Percentiles rank a stretch among this genome's conserved stretches.
Evolutionary conservation across 2,888 invertebrate species (phyloP).

Genomic region (Troides aeacus): DNA sequence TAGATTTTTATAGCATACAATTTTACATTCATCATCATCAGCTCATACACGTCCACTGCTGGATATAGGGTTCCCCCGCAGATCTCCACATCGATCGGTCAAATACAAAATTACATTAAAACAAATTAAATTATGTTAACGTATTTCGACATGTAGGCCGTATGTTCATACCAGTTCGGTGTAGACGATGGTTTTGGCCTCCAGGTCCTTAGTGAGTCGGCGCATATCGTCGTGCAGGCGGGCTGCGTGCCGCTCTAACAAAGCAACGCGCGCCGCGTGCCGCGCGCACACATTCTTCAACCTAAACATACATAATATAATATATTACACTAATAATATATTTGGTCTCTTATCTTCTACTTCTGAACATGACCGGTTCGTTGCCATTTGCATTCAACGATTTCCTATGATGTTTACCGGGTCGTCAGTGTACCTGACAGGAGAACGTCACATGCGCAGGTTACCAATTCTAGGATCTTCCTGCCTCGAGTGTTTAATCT

Average conservation of each 20-base stretch:
- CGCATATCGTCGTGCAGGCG: slow-evolving; percentile 70
- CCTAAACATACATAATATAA: slow-evolving; percentile 39
- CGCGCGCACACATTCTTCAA: slow-evolving; percentile 58
- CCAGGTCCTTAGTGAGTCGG: slow-evolving; percentile 59
- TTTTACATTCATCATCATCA: no score
- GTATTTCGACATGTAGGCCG: neutral
- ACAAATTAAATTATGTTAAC: neutral
- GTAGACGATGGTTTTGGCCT: slow-evolving; percentile 42
- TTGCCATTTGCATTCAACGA: no score
- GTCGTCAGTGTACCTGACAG: no score
- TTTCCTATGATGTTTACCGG: no score
- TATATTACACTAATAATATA: neutral
- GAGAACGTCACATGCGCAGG: no score
- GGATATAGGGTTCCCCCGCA: no score
- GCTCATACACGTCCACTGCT: no score
- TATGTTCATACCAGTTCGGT: slow-evolving; percentile 48
- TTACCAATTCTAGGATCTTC: no score
- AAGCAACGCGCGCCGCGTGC: slow-evolving; percentile 63
- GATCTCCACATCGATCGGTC: neutral
- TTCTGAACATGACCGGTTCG: no score
- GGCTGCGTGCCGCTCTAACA: slow-evolving; percentile 67
- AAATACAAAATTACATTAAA: neutral
- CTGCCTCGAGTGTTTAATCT: neutral
- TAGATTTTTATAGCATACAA: no score
- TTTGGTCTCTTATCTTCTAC: no score